phyloP scores from a whole-genome alignment of 2,113 vertebrate species.

The Protobothrops flavoviridis region DNA sequence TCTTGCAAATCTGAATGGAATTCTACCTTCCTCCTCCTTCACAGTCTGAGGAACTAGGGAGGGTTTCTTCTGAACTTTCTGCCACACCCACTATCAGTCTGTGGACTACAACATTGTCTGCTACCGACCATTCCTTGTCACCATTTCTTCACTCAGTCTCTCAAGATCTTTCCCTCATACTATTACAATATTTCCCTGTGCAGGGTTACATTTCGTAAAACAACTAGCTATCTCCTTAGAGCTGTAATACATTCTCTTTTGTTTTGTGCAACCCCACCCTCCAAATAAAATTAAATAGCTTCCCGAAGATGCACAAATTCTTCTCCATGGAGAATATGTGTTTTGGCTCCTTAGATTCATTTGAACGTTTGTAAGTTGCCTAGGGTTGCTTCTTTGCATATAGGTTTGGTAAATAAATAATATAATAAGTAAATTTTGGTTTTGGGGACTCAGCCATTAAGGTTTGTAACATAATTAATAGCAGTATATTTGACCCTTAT shows the following conservation, averaged over 20 bases:
- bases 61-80: too few relatives aligned
- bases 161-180: too few relatives aligned
- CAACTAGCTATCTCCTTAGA: neutral
- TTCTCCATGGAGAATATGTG: neutral
- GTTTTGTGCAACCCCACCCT: neutral
- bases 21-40: neutral
- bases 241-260: neutral
- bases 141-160: too few relatives aligned
- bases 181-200: neutral
- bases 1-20: neutral
- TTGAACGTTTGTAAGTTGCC: neutral
- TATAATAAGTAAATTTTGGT: neutral
- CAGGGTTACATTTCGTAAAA: neutral
- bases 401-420: neutral
- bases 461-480: neutral
- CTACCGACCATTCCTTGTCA: too few relatives aligned
- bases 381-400: neutral
- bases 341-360: neutral
- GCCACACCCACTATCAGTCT: too few relatives aligned
- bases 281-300: neutral
- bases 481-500: neutral
- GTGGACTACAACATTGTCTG: too few relatives aligned
- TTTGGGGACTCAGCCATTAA: neutral
- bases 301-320: neutral
- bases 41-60: too few relatives aligned